Evolutionary conservation across 2,113 vertebrate genomes (phyloP).

Genomic region (Entomyzon cyanotis): DNA sequence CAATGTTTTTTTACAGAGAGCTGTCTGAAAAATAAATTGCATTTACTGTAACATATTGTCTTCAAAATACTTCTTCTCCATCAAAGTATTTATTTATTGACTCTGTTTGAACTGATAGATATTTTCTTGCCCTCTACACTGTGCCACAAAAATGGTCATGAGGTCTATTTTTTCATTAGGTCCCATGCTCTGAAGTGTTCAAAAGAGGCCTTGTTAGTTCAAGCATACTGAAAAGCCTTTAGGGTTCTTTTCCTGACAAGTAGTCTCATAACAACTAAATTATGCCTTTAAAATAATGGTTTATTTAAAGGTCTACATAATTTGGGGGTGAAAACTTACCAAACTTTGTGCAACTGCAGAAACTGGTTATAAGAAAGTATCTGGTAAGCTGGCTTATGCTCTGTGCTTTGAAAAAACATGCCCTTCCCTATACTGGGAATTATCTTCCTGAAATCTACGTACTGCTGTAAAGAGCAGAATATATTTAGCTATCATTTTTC

Average conservation of each 20-base stretch:
- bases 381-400: not conserved
- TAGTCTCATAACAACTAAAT: not conserved
- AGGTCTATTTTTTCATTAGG: not conserved
- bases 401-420: slow-evolving; percentile 14
- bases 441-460: not conserved
- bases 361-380: not conserved
- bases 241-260: not conserved
- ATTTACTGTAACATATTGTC: not conserved
- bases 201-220: not conserved
- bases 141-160: not conserved
- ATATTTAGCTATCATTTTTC: slow-evolving; percentile 14
- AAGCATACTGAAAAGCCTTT: not conserved
- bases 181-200: not conserved
- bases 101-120: not conserved
- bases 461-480: slow-evolving; percentile 7
- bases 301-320: not conserved
- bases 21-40: slow-evolving; percentile 15
- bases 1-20: not conserved
- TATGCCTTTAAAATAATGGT: not conserved
- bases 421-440: not conserved
- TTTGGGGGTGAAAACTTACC: not conserved
- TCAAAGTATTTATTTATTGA: slow-evolving; percentile 13
- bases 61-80: not conserved
- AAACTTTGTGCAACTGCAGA: not conserved
- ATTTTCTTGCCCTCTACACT: not conserved